Evolutionary conservation across 2,888 invertebrate genomes (phyloP).

Genomic region (Drosophila nigricruria): DNA sequence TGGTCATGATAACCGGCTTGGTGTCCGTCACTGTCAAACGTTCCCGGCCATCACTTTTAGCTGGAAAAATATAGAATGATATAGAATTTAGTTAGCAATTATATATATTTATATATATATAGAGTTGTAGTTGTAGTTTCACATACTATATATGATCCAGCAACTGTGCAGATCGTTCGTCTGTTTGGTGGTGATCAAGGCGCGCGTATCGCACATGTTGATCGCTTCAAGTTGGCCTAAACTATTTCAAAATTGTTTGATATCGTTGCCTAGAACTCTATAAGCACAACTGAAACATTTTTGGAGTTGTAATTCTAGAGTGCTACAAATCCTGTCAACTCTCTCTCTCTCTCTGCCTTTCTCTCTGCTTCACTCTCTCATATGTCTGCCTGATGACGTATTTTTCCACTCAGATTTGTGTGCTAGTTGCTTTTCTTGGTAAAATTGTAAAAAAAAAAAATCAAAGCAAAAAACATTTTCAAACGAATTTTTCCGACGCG

Average conservation of each 20-base stretch:
- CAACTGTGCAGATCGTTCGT: slow-evolving; percentile 89
- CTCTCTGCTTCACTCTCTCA: slow-evolving; percentile 21
- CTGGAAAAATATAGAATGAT: slow-evolving; percentile 60
- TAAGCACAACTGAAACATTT: slow-evolving; percentile 5
- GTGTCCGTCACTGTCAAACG: slow-evolving; percentile 84
- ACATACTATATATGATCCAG: slow-evolving; percentile 91
- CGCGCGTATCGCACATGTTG: slow-evolving; percentile 87
- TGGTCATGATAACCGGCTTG: slow-evolving; percentile 80
- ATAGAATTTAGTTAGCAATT: background rate
- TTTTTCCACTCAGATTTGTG: too few species aligned
- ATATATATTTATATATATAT: background rate
- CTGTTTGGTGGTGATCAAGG: slow-evolving; percentile 88
- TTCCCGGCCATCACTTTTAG: slow-evolving; percentile 85
- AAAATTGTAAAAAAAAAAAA: slow-evolving; percentile 25
- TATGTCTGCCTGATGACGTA: slow-evolving; percentile 60
- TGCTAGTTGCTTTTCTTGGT: slow-evolving; percentile 17
- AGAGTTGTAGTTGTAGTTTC: background rate
- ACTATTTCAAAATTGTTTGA: background rate
- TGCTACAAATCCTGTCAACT: slow-evolving; percentile 33
- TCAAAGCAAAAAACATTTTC: slow-evolving; percentile 32
- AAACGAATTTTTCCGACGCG: slow-evolving; percentile 6
- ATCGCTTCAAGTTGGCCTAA: slow-evolving; percentile 1
- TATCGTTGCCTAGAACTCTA: background rate
- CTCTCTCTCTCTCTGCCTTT: background rate
- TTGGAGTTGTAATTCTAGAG: background rate